A percentile compares a stretch with the other conserved stretches of the same genome.
These are phyloP conservation scores for Ctenochaetus hawaiiensis DNA, from an alignment of 2,797 vertebrate genomes.

Conservation along the genomic window DNA sequence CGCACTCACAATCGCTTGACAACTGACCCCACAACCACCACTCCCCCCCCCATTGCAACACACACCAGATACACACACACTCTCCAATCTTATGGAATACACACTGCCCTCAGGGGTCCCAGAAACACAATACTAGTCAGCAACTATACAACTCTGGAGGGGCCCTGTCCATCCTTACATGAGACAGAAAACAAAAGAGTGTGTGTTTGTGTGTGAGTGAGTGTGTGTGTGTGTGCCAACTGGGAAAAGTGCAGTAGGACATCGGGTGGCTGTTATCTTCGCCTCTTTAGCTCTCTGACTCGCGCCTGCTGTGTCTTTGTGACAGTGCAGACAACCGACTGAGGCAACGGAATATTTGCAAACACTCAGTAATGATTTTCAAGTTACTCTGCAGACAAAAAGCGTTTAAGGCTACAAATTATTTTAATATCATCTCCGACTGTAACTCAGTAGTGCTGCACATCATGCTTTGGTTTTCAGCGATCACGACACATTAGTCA, in stretches of 20 bases:
- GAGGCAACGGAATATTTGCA: conserved; percentile 23
- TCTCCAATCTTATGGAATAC: conserved; percentile 45
- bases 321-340: conserved; percentile 39
- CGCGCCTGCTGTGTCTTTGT: conserved; percentile 71
- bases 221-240: conserved; percentile 47
- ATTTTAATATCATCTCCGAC: conserved; percentile 7
- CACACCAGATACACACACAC: conserved; percentile 43
- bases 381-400: conserved; percentile 10
- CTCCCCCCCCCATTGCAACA: conserved; percentile 17
- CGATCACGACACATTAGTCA: background rate
- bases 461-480: background rate
- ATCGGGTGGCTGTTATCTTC: conserved; percentile 63
- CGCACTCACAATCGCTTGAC: conserved; percentile 77
- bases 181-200: conserved; percentile 66
- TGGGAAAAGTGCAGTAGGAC: conserved; percentile 65
- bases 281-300: conserved; percentile 58
- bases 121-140: conserved; percentile 76
- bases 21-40: conserved; percentile 70
- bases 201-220: conserved; percentile 47
- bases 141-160: conserved; percentile 72
- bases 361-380: conserved; percentile 8
- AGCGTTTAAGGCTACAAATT: background rate
- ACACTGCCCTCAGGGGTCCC: conserved; percentile 64
- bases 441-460: background rate
- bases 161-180: conserved; percentile 68